These are phyloP conservation scores for Leucoraja erinaceus DNA, from an alignment of 2,113 vertebrate genomes.

Conservation along the genomic window DNA sequence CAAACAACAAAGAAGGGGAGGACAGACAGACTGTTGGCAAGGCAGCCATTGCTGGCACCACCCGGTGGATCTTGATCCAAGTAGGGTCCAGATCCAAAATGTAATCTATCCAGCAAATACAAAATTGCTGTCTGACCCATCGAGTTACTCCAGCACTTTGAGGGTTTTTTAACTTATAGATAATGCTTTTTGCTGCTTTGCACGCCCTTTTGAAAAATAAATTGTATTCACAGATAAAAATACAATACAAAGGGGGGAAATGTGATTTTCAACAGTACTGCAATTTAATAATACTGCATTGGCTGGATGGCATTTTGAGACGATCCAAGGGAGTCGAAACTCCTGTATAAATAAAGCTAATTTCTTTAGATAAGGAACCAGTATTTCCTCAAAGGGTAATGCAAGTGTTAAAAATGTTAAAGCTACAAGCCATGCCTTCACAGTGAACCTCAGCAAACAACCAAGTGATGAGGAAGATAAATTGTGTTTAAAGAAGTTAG, in stretches of 20 bases:
- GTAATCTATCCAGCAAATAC: too few species aligned
- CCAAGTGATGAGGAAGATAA: neutral
- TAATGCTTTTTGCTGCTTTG: neutral
- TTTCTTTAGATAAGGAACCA: neutral
- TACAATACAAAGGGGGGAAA: neutral
- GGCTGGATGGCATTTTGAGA: too few species aligned
- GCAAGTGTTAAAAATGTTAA: neutral
- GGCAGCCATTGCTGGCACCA: too few species aligned
- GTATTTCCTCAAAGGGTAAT: neutral
- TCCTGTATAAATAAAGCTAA: too few species aligned
- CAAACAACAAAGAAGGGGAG: too few species aligned
- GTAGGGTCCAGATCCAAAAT: too few species aligned
- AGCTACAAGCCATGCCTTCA: neutral
- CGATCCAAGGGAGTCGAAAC: too few species aligned
- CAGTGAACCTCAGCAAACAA: neutral
- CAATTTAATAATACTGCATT: too few species aligned
- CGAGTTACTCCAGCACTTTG: too few species aligned
- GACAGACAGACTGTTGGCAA: too few species aligned
- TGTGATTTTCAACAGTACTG: neutral
- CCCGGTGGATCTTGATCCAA: too few species aligned
- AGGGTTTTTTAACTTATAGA: neutral
- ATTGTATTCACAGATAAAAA: neutral
- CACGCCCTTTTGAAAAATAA: neutral
- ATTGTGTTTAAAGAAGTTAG: neutral
- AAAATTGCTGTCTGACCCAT: too few species aligned